Percentiles rank a stretch among this genome's conserved stretches.
Conservation (phyloP, 1,140 invertebrate genomes). For the Cataglyphis hispanica region DNA sequence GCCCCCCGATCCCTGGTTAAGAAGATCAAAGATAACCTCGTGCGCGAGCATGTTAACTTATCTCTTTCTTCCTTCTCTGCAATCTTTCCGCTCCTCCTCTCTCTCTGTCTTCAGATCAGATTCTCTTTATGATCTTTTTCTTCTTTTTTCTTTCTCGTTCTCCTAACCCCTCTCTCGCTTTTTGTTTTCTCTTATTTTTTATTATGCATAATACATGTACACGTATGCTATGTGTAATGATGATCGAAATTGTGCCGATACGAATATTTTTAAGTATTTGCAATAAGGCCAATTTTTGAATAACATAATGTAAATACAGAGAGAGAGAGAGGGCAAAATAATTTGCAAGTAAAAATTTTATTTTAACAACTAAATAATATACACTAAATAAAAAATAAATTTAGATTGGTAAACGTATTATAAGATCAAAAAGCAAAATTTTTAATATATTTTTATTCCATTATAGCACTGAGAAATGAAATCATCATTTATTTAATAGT, state of each 20-base stretch:
- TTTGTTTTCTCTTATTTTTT: constrained; percentile 12
- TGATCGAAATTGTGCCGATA: constrained; percentile 40
- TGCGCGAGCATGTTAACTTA: constrained; percentile 62
- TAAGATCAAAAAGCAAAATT: neutral
- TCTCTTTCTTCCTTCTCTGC: constrained; percentile 23
- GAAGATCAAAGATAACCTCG: constrained; percentile 78
- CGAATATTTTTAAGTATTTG: constrained; percentile 8
- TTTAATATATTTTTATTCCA: neutral
- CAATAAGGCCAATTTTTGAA: neutral
- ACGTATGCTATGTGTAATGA: neutral
- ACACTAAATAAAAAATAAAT: neutral
- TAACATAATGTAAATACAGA: neutral
- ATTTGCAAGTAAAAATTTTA: neutral
- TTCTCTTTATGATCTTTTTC: constrained; percentile 7
- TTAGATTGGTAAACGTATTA: neutral
- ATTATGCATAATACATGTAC: neutral
- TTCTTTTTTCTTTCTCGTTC: neutral
- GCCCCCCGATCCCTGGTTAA: constrained; percentile 46
- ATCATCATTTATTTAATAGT: constrained; percentile 6
- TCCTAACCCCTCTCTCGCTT: constrained; percentile 32
- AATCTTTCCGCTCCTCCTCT: neutral
- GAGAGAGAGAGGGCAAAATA: neutral
- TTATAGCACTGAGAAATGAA: neutral
- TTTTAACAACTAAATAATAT: neutral
- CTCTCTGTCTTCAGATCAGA: neutral